Conservation (phyloP, 2,797 vertebrate species). For the Vireo griseus region DNA sequence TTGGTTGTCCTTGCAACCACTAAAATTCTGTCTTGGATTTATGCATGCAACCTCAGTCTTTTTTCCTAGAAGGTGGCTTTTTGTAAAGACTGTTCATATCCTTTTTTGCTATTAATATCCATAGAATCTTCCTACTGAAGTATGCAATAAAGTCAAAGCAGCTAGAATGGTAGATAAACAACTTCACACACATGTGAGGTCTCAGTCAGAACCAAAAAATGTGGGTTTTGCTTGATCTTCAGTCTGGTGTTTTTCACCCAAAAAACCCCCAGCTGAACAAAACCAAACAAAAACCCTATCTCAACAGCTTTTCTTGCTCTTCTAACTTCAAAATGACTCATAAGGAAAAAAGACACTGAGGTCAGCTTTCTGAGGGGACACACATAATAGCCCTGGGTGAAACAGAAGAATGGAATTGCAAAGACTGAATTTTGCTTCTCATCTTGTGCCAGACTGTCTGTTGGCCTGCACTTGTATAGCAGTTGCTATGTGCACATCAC, state of each 20-base stretch:
- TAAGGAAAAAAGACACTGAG: background rate
- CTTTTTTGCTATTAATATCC: background rate
- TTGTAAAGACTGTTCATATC: background rate
- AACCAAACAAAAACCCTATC: background rate
- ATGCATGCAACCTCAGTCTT: accelerated
- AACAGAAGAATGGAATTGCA: background rate
- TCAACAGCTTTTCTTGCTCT: background rate
- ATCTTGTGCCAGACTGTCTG: background rate
- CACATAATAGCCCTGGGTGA: background rate
- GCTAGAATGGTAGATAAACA: background rate
- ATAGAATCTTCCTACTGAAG: background rate
- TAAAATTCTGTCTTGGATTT: background rate
- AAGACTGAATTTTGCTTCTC: background rate
- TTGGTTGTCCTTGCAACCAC: background rate
- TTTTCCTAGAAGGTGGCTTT: background rate
- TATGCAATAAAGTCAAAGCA: background rate
- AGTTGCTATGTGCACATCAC: background rate
- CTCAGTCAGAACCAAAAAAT: background rate
- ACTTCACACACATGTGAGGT: background rate
- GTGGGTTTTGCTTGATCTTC: background rate
- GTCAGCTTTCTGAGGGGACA: background rate
- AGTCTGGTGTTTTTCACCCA: background rate
- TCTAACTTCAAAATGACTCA: background rate
- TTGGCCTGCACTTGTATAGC: background rate
- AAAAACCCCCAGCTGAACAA: background rate